Base-by-base conservation (phyloP, 2,113 vertebrate species). In the Tenebrosternarchus preto region DNA sequence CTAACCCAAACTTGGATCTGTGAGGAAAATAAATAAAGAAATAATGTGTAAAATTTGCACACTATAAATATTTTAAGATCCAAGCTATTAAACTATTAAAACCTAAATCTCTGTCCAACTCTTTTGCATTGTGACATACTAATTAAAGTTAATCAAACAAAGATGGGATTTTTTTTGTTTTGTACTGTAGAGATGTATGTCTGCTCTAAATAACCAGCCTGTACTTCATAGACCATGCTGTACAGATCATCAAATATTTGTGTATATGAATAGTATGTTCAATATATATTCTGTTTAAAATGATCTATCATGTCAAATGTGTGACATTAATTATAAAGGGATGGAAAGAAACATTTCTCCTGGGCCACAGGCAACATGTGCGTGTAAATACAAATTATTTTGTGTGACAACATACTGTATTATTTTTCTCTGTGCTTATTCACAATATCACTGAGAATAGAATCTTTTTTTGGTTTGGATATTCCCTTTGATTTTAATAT, bases 341-440 rank as follows among this genome's bases (percentile, higher is more conserved):
- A 81, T 70, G 20, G 56, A 84, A 84, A 77, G 56, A 84, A 84
- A 77, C 22, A 88, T 1, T 85, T 91, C 85, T 92, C 88, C 88
- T 88, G 89, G 88, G 90, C 89, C 89, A 86, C 87, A 83, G 90
- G 91, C 89, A 92, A 92, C 89, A 91, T 80, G 74, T 88, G 80
- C 73, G 46, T 93, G 91, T 93, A 93, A 91, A 93, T 92, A 93
- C 29, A 69, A 80, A 88, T 92, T 88, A 76, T 87, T 91, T 89
- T 89, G 88, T 88, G 90, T 86, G 59, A 85, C 80, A 86, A 86
- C 83, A 87, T 88, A 86, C 86, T 33, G 82, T 90, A 91, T 84
- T 53, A 85, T 88, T 73, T 73, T 57, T 60, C 61, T 29, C 39
- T 90, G 91, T 91, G 90, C 89, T 90, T 68, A 86, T 90, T 90